phyloP scores from a whole-genome alignment of 2,113 vertebrate species.

The Aramus guarauna region DNA sequence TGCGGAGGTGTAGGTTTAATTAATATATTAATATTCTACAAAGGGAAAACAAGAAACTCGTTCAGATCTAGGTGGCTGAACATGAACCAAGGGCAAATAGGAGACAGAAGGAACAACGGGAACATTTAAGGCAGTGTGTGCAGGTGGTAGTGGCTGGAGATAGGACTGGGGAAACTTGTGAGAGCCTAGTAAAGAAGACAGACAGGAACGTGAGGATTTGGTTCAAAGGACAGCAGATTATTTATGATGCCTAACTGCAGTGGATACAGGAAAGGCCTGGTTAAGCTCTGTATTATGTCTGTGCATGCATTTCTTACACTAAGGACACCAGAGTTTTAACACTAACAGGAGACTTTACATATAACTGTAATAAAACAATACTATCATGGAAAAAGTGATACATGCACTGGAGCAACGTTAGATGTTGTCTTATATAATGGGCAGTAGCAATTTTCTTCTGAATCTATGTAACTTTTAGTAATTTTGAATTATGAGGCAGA shows the following conservation, averaged over 20 bases:
- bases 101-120: not conserved
- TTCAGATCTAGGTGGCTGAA: not conserved
- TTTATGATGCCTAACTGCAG: not conserved
- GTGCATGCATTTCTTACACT: not conserved
- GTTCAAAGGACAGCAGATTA: not conserved
- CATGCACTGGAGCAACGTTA: fast-evolving
- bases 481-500: not conserved
- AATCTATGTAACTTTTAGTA: not conserved
- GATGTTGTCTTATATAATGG: not conserved
- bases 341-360: not conserved
- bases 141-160: not conserved
- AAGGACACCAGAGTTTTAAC: not conserved
- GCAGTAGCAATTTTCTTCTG: not conserved
- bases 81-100: not conserved
- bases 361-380: not conserved
- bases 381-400: not conserved
- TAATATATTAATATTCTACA: not conserved
- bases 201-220: not conserved
- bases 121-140: not conserved
- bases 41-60: not conserved
- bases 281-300: not conserved
- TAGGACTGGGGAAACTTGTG: not conserved
- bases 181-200: not conserved
- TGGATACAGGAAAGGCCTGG: not conserved
- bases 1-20: not conserved